Evolutionary conservation across 2,113 vertebrate genomes (phyloP), one percentile per base, ranked within the genome.

Genomic region (Anhinga anhinga): DNA sequence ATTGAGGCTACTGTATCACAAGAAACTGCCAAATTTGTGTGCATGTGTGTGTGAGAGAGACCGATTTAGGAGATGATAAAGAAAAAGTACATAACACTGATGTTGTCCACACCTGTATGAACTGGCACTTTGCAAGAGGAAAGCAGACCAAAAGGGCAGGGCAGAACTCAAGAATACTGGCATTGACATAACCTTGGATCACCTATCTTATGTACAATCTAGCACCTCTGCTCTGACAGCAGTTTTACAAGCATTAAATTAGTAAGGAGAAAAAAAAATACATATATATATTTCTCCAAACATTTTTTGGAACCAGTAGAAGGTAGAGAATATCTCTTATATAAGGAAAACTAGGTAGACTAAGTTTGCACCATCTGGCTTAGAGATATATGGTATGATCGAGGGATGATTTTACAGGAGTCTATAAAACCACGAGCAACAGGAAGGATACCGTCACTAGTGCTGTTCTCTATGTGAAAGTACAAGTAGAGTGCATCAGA

Each of bases 31-130:
- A n/a, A 23, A 59, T 36, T 22, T 23, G 1, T 53, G 40, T 38
- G 23, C 5, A 2, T n/a, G 3, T 40, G 22, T 22, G 19, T 12
- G 21, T 17, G 40, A 3, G 16, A 11, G 61, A 27, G 19, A 82
- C 6, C 29, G 49, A 4, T 81, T 77, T 42, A 15, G 4, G 7
- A 25, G 22, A 10, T 4, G 1, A 11, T 5, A 26, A 0, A 2
- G 3, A 58, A 38, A 47, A 78, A 85, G 17, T 4, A 15, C 1
- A 0, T 19, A 15, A 40, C 13, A 6, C 1, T 21, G 15, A 26
- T 15, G 4, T 38, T 49, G 10, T 29, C 34, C 19, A 23, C 36
- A 30, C 6, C 15, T 36, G 21, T 42, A 23, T 6, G 23, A 58
- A 40, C 13, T 42, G 49, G 12, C 27, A 44, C 36, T 69, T 66